Evolutionary conservation across 2,888 invertebrate species (phyloP).

Genomic region (Euplexia lucipara): DNA sequence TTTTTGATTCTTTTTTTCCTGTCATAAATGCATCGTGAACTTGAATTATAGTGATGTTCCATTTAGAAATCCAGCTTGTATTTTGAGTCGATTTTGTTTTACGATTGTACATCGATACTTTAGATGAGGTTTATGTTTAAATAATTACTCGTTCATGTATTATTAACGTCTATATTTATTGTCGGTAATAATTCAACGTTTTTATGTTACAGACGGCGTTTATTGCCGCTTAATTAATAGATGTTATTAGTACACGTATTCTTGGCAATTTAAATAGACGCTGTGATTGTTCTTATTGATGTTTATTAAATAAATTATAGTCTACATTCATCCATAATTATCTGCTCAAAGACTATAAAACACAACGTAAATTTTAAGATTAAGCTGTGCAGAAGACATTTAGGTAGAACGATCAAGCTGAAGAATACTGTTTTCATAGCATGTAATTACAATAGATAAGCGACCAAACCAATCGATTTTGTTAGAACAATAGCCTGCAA

Average conservation of each 20-base stretch:
- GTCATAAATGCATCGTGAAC: conserved; percentile 32
- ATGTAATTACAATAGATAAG: too few species aligned
- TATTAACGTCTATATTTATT: conserved; percentile 59
- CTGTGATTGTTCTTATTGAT: conserved; percentile 50
- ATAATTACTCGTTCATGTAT: conserved; percentile 58
- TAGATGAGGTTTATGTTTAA: conserved; percentile 50
- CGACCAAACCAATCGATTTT: too few species aligned
- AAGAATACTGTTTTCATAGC: too few species aligned
- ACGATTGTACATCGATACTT: conserved; percentile 47
- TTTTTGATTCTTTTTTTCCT: conserved; percentile 28
- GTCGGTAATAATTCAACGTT: conserved; percentile 52
- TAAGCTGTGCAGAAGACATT: too few species aligned
- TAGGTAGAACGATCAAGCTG: too few species aligned
- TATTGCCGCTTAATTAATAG: conserved; percentile 58
- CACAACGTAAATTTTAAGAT: too few species aligned
- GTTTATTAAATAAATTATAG: conserved; percentile 50
- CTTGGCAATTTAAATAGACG: conserved; percentile 50
- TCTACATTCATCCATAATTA: not conserved
- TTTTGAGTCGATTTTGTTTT: conserved; percentile 56
- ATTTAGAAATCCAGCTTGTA: conserved; percentile 37
- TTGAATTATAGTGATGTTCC: conserved; percentile 44
- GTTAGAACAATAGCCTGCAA: too few species aligned
- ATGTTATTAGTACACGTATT: conserved; percentile 54
- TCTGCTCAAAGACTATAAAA: not conserved
- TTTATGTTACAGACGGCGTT: conserved; percentile 52